Conservation (phyloP, 2,797 vertebrate species). For the Acipenser transmontanus region DNA sequence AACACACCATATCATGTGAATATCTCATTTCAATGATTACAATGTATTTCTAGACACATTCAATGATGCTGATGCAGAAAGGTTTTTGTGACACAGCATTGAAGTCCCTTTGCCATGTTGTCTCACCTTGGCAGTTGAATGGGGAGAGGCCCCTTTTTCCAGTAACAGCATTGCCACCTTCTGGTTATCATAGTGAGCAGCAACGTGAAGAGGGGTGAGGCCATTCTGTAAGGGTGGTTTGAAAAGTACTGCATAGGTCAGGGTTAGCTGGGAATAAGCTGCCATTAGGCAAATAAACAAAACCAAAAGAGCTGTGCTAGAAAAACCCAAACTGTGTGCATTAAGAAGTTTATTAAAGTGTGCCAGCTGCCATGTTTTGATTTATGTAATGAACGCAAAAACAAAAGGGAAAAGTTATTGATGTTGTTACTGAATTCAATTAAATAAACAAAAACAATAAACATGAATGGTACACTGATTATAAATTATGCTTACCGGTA, state of each 20-base stretch:
- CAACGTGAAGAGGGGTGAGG: constrained; percentile 94
- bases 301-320: constrained; percentile 5
- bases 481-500: constrained; percentile 33
- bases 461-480: too few species aligned
- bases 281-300: constrained; percentile 20
- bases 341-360: constrained; percentile 22
- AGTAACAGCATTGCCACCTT: constrained; percentile 91
- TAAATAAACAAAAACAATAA: constrained; percentile 19
- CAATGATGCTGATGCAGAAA: too few species aligned
- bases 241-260: constrained; percentile 39
- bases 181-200: constrained; percentile 98
- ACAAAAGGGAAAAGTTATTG: constrained; percentile 28
- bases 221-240: constrained; percentile 80
- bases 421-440: constrained; percentile 26
- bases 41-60: too few species aligned
- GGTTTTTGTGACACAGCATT: too few species aligned
- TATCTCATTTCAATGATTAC: too few species aligned
- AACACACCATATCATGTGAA: too few species aligned
- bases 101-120: not conserved
- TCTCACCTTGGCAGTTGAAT: constrained; percentile 89
- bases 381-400: constrained; percentile 35
- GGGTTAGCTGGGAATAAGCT: constrained; percentile 38
- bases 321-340: not conserved
- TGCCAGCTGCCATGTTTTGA: constrained; percentile 25
- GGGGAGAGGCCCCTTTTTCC: constrained; percentile 91